A percentile compares a stretch with the other conserved stretches of the same genome.
Conservation (phyloP, 2,888 invertebrate genomes). For the Scaptomyza reducta region DNA sequence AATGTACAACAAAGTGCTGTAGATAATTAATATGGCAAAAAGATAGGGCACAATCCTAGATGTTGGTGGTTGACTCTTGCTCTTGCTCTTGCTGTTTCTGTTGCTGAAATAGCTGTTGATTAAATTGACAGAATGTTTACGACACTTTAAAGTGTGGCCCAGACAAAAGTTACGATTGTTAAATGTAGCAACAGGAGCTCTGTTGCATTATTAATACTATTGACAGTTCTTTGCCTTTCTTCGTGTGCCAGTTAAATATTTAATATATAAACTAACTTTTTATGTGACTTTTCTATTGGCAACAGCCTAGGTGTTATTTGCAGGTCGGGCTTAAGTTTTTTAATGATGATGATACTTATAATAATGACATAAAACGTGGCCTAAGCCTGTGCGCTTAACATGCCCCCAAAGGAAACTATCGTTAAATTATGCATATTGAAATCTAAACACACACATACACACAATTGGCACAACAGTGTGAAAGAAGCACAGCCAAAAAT, state of each 20-base stretch:
- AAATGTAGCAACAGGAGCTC: not conserved
- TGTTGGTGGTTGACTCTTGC: not conserved
- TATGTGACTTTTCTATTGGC: not conserved
- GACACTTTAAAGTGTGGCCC: slow-evolving; percentile 23
- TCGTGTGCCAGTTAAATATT: not conserved
- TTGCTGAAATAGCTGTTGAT: slow-evolving; percentile 22
- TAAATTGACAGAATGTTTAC: slow-evolving; percentile 51
- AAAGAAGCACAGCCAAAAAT: slow-evolving; percentile 5
- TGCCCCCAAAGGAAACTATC: slow-evolving; percentile 1
- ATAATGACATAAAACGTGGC: slow-evolving; percentile 1
- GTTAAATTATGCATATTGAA: slow-evolving; percentile 38
- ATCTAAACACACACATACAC: slow-evolving; percentile 1
- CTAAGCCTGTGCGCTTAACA: slow-evolving; percentile 1
- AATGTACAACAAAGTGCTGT: slow-evolving; percentile 68
- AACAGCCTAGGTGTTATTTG: not conserved
- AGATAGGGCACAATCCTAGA: slow-evolving; percentile 5
- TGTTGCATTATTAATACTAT: slow-evolving; percentile 2
- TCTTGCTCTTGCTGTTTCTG: not conserved
- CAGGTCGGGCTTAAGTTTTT: slow-evolving; percentile 3
- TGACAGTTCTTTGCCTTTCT: not conserved
- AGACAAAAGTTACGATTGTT: slow-evolving; percentile 37
- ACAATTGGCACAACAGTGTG: slow-evolving; percentile 47
- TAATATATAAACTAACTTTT: not conserved
- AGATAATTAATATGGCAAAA: slow-evolving; percentile 68
- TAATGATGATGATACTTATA: slow-evolving; percentile 3